Conservation (phyloP, 1,140 invertebrate species). For the Latrodectus geometricus region DNA sequence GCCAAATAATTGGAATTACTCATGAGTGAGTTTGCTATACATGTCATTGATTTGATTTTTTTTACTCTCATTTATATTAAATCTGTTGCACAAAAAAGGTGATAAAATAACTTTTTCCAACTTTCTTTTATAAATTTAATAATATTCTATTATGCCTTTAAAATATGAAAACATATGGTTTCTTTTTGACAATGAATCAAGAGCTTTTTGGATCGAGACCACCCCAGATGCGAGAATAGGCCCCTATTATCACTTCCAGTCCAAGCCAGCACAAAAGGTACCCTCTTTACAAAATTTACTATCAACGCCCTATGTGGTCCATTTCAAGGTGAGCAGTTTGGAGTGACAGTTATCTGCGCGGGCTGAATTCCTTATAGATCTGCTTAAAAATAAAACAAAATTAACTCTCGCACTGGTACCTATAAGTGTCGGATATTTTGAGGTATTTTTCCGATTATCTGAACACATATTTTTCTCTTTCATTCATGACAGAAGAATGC, state of each 20-base stretch:
- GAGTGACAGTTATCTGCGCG: conserved; percentile 2
- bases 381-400: conserved; percentile 29
- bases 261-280: conserved; percentile 28
- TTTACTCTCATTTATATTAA: no score
- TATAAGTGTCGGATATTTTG: conserved; percentile 7
- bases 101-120: not conserved
- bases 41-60: no score
- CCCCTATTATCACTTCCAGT: conserved; percentile 43
- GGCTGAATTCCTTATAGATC: conserved; percentile 31
- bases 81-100: no score
- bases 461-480: conserved; percentile 2
- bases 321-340: conserved; percentile 24
- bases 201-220: conserved; percentile 18
- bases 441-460: not conserved
- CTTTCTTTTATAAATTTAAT: not conserved
- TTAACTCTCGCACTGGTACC: not conserved
- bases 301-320: conserved; percentile 31
- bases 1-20: no score
- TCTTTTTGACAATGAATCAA: conserved; percentile 16
- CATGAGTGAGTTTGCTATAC: no score
- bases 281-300: conserved; percentile 43
- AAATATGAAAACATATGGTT: not conserved
- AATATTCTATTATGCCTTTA: not conserved
- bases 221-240: conserved; percentile 23
- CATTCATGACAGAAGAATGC: conserved; percentile 24